phyloP scores from a whole-genome alignment of 53 echinoderm and acorn worm species.

The Holothuria leucospilota region DNA sequence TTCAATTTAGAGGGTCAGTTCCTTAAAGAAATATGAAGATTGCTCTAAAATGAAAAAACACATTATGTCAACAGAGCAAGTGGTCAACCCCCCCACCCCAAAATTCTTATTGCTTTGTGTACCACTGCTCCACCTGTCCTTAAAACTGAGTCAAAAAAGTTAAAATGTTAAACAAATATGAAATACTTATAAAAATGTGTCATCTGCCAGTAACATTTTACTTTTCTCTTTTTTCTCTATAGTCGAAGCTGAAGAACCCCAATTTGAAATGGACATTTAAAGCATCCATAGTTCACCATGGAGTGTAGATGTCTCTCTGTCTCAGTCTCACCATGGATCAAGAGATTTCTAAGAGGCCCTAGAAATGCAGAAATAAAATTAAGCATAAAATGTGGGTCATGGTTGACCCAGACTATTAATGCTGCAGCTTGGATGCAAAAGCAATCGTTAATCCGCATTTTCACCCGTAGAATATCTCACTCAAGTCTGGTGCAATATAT shows the following conservation, averaged over 20 bases:
- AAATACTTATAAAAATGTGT: too few species aligned
- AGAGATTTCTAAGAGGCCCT: constrained; percentile 4
- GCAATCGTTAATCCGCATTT: not conserved
- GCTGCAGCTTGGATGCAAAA: constrained; percentile 35
- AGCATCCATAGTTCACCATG: not conserved
- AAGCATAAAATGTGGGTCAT: not conserved
- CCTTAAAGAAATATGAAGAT: too few species aligned
- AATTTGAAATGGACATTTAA: constrained; percentile 88
- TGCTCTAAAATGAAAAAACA: too few species aligned
- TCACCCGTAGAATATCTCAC: constrained; percentile 30
- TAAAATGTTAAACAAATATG: too few species aligned
- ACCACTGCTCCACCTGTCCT: too few species aligned
- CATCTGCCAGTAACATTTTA: too few species aligned
- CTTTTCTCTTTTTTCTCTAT: too few species aligned
- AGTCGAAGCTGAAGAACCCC: constrained; percentile 68
- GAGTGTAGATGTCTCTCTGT: constrained; percentile 7
- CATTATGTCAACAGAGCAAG: too few species aligned
- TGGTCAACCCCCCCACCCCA: too few species aligned
- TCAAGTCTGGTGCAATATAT: constrained; percentile 29
- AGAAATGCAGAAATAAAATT: not conserved
- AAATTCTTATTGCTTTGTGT: too few species aligned
- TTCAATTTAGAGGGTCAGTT: too few species aligned
- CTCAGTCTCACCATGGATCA: not conserved
- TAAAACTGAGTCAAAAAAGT: too few species aligned
- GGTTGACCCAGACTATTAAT: not conserved